phyloP scores from a whole-genome alignment of 2,113 vertebrate species.

The Chinchilla lanigera region DNA sequence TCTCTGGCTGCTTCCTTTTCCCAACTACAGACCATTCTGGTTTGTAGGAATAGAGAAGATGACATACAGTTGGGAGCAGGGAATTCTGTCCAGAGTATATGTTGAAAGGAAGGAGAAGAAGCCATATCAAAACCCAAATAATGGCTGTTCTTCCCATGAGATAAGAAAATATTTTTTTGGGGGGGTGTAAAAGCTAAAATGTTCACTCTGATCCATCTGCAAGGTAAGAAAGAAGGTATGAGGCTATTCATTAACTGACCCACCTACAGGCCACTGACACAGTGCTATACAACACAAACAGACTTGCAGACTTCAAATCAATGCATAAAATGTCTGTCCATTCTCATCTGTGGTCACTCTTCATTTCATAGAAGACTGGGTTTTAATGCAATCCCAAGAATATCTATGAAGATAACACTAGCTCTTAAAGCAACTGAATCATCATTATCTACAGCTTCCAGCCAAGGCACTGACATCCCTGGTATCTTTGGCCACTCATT shows the following conservation, averaged over 20 bases:
- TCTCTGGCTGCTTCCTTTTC: not conserved
- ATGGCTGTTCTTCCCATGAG: not conserved
- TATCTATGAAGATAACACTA: not conserved
- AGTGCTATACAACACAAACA: not conserved
- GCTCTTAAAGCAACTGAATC: not conserved
- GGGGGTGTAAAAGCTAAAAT: not conserved
- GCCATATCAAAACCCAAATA: not conserved
- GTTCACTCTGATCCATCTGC: not conserved
- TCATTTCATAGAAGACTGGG: not conserved
- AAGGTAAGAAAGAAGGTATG: not conserved
- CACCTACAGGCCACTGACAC: not conserved
- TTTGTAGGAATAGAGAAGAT: not conserved
- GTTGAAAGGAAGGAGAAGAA: not conserved
- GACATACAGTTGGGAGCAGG: not conserved
- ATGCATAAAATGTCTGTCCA: not conserved
- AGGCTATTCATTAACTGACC: not conserved
- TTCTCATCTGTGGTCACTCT: not conserved
- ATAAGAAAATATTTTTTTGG: not conserved
- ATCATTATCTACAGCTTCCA: not conserved
- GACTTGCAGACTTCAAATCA: not conserved
- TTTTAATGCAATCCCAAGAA: not conserved
- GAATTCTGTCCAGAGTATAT: not conserved
- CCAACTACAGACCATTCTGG: not conserved
- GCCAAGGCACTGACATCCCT: not conserved
- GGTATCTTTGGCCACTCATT: not conserved